Evolutionary conservation across 2,888 invertebrate genomes (phyloP).

Genomic region (Thereva unica): DNA sequence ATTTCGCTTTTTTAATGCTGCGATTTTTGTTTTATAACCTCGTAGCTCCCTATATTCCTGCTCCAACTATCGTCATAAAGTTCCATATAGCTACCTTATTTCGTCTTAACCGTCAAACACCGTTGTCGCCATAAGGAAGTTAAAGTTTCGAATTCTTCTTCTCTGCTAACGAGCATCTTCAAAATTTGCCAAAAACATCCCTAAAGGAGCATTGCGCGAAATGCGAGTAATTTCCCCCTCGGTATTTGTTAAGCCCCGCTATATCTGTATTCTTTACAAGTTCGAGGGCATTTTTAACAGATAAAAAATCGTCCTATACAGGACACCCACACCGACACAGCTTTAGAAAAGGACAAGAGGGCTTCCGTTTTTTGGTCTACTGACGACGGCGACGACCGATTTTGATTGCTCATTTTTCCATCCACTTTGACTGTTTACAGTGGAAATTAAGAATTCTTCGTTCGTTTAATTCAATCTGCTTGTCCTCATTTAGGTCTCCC

Average conservation of each 20-base stretch:
- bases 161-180: no score
- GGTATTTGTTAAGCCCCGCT: neutral
- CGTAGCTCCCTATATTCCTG: no score
- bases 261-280: conserved; percentile 20
- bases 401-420: conserved; percentile 42
- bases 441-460: conserved; percentile 42
- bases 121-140: no score
- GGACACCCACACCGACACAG: neutral
- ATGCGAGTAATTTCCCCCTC: no score
- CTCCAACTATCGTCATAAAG: no score
- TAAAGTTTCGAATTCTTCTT: no score
- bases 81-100: no score
- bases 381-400: conserved; percentile 30
- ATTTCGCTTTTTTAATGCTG: no score
- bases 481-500: conserved; percentile 40
- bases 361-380: conserved; percentile 6
- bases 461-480: conserved; percentile 44
- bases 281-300: conserved; percentile 19
- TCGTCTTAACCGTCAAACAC: no score
- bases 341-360: conserved; percentile 10
- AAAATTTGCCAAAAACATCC: no score
- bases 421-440: conserved; percentile 42
- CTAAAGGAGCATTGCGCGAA: no score
- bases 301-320: conserved; percentile 2
- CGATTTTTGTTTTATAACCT: no score